These are phyloP conservation scores for Arctocebus calabarensis DNA, from an alignment of 2,797 vertebrate species.

Conservation along the genomic window DNA sequence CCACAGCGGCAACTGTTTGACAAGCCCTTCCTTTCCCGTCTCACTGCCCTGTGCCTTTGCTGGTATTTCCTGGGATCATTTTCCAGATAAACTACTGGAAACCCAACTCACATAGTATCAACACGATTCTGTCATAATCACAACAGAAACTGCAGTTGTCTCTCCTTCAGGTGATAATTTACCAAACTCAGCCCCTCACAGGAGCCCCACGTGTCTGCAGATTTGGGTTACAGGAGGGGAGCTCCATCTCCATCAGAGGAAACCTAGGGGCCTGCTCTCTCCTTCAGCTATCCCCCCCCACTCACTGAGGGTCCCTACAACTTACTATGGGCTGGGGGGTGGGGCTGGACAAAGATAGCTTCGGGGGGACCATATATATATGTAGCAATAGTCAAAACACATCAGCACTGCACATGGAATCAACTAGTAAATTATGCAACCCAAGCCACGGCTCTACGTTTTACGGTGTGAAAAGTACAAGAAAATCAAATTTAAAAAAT, in stretches of 20 bases:
- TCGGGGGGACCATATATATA: background rate
- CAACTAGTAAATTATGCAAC: background rate
- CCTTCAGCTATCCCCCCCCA: background rate
- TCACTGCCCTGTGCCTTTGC: background rate
- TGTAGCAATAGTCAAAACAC: background rate
- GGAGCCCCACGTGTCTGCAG: background rate
- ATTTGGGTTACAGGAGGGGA: background rate
- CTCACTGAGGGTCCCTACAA: background rate
- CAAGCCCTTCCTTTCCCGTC: background rate
- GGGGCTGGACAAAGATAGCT: background rate
- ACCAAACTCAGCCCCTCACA: background rate
- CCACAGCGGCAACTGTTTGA: accelerated
- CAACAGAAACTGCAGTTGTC: background rate
- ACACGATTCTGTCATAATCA: background rate
- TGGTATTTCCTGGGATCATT: background rate
- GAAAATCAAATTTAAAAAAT: background rate
- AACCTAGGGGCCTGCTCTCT: too few species aligned
- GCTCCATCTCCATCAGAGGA: background rate
- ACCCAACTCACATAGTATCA: background rate
- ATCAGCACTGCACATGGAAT: background rate
- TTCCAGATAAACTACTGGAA: background rate
- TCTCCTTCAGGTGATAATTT: background rate
- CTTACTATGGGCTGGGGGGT: background rate
- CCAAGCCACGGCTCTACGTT: background rate
- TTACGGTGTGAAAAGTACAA: background rate